Evolutionary conservation across 64 coral and sea anemone genomes (phyloP).

Genomic region (Montipora foliosa): DNA sequence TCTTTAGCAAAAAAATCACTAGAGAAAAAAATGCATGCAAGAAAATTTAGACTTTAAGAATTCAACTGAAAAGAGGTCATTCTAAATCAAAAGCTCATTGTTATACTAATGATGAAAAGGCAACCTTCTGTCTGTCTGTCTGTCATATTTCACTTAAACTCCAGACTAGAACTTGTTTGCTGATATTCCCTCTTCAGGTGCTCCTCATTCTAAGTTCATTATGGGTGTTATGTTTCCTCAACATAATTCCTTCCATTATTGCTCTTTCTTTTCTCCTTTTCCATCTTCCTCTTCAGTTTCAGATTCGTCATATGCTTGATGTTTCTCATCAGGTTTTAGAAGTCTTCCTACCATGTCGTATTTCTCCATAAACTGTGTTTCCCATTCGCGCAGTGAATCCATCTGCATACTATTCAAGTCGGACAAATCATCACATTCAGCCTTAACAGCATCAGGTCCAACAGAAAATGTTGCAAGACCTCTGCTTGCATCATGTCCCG

Average conservation of each 20-base stretch:
- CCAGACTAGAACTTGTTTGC: no score
- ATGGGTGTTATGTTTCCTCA: constrained; percentile 14
- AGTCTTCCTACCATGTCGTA: constrained; percentile 92
- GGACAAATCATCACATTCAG: constrained; percentile 95
- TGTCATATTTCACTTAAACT: no score
- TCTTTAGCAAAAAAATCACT: no score
- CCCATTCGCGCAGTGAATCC: constrained; percentile 94
- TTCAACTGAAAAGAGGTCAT: no score
- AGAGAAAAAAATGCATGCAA: no score
- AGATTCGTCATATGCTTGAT: constrained; percentile 95
- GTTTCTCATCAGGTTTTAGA: constrained; percentile 93
- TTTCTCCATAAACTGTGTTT: constrained; percentile 95
- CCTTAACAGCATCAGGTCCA: constrained; percentile 87
- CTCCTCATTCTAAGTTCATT: not conserved
- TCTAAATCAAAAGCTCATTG: no score
- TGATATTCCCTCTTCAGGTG: not conserved
- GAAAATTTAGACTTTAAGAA: no score
- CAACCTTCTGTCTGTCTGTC: no score
- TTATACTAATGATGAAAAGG: no score
- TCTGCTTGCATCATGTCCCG: constrained; percentile 97
- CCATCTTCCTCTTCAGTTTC: constrained; percentile 99
- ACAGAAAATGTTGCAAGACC: constrained; percentile 95
- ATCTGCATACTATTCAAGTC: constrained; percentile 99
- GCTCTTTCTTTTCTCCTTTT: constrained; percentile 65
- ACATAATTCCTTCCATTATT: constrained; percentile 37